These are phyloP conservation scores for Somateria mollissima DNA, from an alignment of 2,797 vertebrate species.

Conservation along the genomic window DNA sequence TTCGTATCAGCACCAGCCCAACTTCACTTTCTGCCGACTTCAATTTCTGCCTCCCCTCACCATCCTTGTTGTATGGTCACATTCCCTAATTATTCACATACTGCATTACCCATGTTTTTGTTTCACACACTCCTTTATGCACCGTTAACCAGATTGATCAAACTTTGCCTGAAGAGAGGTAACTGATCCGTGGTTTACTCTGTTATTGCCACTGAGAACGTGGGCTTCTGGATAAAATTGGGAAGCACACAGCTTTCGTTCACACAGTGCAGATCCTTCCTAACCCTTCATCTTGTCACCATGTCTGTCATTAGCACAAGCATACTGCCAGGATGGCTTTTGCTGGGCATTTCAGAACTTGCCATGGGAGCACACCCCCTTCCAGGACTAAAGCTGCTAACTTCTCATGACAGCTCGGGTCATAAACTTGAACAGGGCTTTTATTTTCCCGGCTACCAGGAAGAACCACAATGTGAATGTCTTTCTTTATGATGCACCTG, in stretches of 20 bases:
- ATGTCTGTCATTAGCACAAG: neutral
- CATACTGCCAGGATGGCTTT: neutral
- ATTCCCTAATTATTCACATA: neutral
- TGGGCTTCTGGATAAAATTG: neutral
- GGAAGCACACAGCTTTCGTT: neutral
- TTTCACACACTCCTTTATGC: neutral
- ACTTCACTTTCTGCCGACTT: neutral
- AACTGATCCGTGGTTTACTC: neutral
- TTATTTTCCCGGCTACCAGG: neutral
- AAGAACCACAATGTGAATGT: neutral
- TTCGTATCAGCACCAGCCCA: neutral
- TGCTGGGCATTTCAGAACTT: neutral
- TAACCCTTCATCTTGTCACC: neutral
- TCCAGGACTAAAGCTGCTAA: neutral
- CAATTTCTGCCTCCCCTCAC: neutral
- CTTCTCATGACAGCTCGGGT: neutral
- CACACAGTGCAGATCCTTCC: neutral
- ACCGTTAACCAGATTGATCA: rapidly evolving
- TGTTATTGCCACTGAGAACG: neutral
- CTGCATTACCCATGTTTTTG: neutral
- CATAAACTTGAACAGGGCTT: neutral
- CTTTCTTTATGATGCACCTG: neutral
- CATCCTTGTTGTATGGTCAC: neutral
- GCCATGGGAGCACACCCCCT: neutral
- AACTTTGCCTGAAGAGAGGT: neutral